These are phyloP conservation scores for Hemithea aestivaria DNA, from an alignment of 2,888 invertebrate species.

Conservation along the genomic window DNA sequence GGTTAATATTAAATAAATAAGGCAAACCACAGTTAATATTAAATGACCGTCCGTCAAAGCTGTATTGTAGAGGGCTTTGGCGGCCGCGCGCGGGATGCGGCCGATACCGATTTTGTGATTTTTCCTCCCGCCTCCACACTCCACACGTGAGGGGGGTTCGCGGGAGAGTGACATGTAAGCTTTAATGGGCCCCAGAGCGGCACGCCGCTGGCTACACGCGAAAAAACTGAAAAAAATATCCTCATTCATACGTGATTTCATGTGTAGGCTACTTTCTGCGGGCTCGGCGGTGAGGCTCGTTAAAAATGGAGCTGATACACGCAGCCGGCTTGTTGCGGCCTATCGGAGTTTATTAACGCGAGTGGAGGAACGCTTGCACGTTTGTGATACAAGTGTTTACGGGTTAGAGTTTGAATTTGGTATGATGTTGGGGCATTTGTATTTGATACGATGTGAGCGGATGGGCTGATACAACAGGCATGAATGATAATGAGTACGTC, in stretches of 20 bases:
- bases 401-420: conserved; percentile 31
- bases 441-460: not conserved
- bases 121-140: conserved; percentile 45
- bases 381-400: conserved; percentile 52
- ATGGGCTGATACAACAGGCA: no score
- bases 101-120: conserved; percentile 76
- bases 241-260: conserved; percentile 78
- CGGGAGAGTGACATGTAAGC: conserved; percentile 75
- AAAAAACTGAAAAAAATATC: conserved; percentile 70
- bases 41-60: conserved; percentile 78
- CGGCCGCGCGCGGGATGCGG: conserved; percentile 57
- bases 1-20: no score
- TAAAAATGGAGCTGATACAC: conserved; percentile 74
- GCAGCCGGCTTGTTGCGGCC: conserved; percentile 70
- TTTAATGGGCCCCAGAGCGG: conserved; percentile 73
- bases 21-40: conserved; percentile 79
- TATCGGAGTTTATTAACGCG: conserved; percentile 70
- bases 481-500: no score
- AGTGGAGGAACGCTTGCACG: conserved; percentile 45
- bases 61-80: conserved; percentile 68
- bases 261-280: conserved; percentile 77
- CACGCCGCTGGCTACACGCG: conserved; percentile 67
- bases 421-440: conserved; percentile 10
- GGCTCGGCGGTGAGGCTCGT: conserved; percentile 70
- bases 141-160: conserved; percentile 34